Conservation (phyloP, 2,113 vertebrate genomes). For the Strigops habroptila region DNA sequence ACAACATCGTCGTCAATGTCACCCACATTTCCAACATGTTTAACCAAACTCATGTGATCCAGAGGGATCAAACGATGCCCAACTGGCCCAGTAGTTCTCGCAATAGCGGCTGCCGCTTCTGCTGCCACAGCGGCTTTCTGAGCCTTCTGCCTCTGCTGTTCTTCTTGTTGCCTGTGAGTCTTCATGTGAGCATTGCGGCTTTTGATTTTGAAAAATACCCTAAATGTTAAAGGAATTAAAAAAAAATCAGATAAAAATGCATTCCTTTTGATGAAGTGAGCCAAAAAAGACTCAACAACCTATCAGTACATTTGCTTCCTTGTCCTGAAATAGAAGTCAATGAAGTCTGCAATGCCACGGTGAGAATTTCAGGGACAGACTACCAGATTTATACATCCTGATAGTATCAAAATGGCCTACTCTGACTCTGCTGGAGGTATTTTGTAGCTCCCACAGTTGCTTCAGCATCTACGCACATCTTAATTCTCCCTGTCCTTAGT, state of each 20-base stretch:
- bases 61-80: constrained; percentile 71
- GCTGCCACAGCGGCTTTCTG: constrained; percentile 79
- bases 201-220: constrained; percentile 90
- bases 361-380: constrained; percentile 40
- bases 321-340: constrained; percentile 45
- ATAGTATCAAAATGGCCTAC: neutral
- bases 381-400: constrained; percentile 15
- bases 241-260: constrained; percentile 18
- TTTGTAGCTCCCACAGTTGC: neutral
- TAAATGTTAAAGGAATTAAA: constrained; percentile 27
- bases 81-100: constrained; percentile 73
- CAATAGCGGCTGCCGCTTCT: constrained; percentile 77
- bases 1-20: constrained; percentile 74
- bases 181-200: constrained; percentile 93
- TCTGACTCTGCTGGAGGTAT: neutral
- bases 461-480: neutral
- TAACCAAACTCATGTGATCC: constrained; percentile 79
- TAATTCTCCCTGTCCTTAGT: neutral
- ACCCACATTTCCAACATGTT: constrained; percentile 72
- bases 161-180: constrained; percentile 85
- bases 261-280: constrained; percentile 33
- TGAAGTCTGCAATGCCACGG: constrained; percentile 22
- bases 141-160: constrained; percentile 81
- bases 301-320: constrained; percentile 46
- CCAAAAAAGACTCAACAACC: constrained; percentile 49